These are phyloP conservation scores for Numenius arquata DNA, from an alignment of 2,113 vertebrate species.

Conservation along the genomic window DNA sequence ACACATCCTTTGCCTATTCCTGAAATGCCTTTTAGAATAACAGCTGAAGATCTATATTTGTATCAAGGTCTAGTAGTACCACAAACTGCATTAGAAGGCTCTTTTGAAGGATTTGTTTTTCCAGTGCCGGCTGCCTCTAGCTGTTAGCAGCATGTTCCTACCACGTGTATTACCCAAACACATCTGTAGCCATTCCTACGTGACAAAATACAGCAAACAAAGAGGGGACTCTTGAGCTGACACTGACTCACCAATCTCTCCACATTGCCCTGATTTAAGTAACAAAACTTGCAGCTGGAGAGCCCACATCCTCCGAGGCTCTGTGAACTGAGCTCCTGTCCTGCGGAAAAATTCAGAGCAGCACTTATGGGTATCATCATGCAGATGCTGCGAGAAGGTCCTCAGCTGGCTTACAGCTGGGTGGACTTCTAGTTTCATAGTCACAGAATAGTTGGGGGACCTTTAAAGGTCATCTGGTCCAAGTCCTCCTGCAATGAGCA, in stretches of 20 bases:
- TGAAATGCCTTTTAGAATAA: neutral
- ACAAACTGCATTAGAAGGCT: neutral
- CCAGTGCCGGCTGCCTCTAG: neutral
- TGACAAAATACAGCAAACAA: neutral
- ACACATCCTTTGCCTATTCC: neutral
- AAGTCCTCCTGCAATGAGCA: neutral
- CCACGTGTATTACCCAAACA: neutral
- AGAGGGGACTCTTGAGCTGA: neutral
- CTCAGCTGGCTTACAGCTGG: neutral
- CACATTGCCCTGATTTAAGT: neutral
- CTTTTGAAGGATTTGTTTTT: neutral
- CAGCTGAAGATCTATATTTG: constrained; percentile 15
- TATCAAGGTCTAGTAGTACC: neutral
- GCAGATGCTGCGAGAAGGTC: neutral
- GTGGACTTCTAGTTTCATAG: neutral
- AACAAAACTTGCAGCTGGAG: neutral
- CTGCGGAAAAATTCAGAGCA: neutral
- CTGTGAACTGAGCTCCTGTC: neutral
- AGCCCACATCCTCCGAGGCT: neutral
- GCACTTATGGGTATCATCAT: neutral
- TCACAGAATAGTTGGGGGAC: neutral
- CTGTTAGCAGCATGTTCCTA: neutral
- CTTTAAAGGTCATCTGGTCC: neutral
- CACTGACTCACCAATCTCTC: neutral
- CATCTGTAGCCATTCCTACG: neutral